Base-by-base conservation (phyloP, 1,140 invertebrate species). In the Lucilia sericata region DNA sequence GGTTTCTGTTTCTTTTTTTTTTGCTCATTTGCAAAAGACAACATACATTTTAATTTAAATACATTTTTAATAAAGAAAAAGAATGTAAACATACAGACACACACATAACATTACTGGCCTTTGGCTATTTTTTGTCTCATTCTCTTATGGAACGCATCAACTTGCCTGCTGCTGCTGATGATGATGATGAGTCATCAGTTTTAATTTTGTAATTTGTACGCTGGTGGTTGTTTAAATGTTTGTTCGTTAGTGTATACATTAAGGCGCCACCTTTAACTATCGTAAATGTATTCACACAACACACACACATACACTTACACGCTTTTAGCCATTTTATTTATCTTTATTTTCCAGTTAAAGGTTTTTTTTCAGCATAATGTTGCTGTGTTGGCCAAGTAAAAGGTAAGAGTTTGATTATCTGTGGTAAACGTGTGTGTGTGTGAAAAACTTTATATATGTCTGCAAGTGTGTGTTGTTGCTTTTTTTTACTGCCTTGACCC, bases 201-300 rank as follows among this genome's bases (percentile, higher is more conserved):
- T 76, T 76, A 76, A 76, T 76, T 76, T 76, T 42, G 34, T 76
- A 76, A 76, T 30, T 30, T 30, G n/a, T 55, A 17, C 51, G 51
- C 42, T 42, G 42, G 42, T 42, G 42, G 42, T 42, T 30, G 25
- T 30, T 30, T 42, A 42, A 42, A 42, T 42, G 42, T 42, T 55
- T 13, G 5, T 10, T 55, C 25, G 25, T 55, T 17, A 8, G 7
- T 42, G 10, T 42, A 42, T 55, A 55, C 17, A 55, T 55, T 75
- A 75, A 34, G 74, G 74, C 74, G 30, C 34, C 74, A 76, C 74
- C 74, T 76, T 76, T 76, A 76, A 76, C 51, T 76, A 42, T n/a
- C 17, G n/a, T 13, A 36, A 42, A 42, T 42, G 42, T 42, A 10
- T 42, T 7, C 42, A 42, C 25, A 2, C 12, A 25, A 75, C 12